A percentile compares a stretch with the other conserved stretches of the same genome.
Conservation (phyloP, 1,140 invertebrate genomes). For the Cherax destructor region DNA sequence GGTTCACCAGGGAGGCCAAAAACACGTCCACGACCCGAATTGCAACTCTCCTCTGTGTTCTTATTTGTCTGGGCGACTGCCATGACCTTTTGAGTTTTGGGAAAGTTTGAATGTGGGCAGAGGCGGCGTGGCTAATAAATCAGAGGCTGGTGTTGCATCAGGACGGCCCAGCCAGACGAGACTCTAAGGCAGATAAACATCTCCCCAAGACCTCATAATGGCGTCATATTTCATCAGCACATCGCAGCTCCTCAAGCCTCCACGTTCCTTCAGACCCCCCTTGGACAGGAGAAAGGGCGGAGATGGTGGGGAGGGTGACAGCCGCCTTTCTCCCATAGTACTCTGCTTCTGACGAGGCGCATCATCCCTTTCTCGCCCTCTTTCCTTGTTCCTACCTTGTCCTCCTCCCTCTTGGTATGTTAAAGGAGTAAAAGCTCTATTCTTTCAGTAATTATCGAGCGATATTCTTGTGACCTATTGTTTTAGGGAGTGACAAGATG, state of each 20-base stretch:
- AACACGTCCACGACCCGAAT: slow-evolving; percentile 37
- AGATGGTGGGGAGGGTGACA: not conserved
- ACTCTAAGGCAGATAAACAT: slow-evolving; percentile 58
- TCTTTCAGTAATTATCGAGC: slow-evolving; percentile 51
- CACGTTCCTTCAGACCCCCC: not conserved
- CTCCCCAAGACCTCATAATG: slow-evolving; percentile 68
- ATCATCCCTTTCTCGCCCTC: not conserved
- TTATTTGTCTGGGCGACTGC: slow-evolving; percentile 27
- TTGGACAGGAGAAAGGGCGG: slow-evolving; percentile 6
- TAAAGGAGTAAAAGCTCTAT: slow-evolving; percentile 38
- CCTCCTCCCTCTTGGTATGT: not conserved
- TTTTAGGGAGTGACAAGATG: slow-evolving; percentile 60
- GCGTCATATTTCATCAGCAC: slow-evolving; percentile 64
- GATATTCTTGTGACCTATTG: slow-evolving; percentile 61
- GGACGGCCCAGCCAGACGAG: slow-evolving; percentile 52
- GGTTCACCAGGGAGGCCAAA: slow-evolving; percentile 47
- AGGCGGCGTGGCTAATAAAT: slow-evolving; percentile 33
- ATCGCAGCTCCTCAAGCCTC: slow-evolving; percentile 48
- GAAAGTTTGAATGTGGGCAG: slow-evolving; percentile 46
- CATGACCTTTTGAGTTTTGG: slow-evolving; percentile 47
- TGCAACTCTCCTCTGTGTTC: slow-evolving; percentile 45
- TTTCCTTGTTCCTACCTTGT: not conserved
- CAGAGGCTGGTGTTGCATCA: slow-evolving; percentile 58
- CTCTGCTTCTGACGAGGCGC: not conserved
- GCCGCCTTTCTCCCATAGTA: not conserved